Evolutionary conservation across 2,888 invertebrate species (phyloP).

Genomic region (Sesamia inferens): DNA sequence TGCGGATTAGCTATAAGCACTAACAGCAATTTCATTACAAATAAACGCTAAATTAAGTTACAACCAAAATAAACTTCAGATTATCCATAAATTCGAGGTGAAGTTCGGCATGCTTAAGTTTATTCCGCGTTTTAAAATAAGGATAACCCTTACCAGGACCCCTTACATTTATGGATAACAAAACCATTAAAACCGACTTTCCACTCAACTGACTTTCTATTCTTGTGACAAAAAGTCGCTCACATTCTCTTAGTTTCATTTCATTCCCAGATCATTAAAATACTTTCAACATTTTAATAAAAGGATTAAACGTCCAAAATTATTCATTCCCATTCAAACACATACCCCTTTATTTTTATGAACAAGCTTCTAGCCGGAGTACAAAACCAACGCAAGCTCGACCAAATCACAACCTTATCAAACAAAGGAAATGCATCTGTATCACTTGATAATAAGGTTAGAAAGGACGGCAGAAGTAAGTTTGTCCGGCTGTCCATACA

Average conservation of each 20-base stretch:
- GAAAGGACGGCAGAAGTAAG: conserved; percentile 49
- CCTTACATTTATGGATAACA: conserved; percentile 26
- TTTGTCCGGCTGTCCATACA: conserved; percentile 80
- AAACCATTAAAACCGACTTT: conserved; percentile 29
- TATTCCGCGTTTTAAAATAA: not conserved
- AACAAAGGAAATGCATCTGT: conserved; percentile 59
- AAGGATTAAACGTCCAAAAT: conserved; percentile 65
- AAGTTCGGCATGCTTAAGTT: not conserved
- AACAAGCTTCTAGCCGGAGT: conserved; percentile 79
- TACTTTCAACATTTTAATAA: conserved; percentile 62
- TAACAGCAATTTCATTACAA: not conserved
- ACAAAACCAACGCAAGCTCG: conserved; percentile 79
- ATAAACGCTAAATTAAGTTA: not conserved
- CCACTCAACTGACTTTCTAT: conserved; percentile 27
- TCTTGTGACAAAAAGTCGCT: conserved; percentile 32
- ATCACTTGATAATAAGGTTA: conserved; percentile 49
- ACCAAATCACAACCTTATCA: conserved; percentile 28
- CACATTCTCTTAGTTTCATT: conserved; percentile 35
- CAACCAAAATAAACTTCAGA: not conserved
- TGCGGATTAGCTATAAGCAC: not conserved
- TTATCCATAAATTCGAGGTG: not conserved
- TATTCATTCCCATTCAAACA: conserved; percentile 70
- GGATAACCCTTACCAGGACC: not conserved
- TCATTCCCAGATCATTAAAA: conserved; percentile 67
- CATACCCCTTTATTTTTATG: conserved; percentile 80